Base-by-base conservation (phyloP, 2,888 invertebrate genomes). In the Phytoseiulus persimilis region DNA sequence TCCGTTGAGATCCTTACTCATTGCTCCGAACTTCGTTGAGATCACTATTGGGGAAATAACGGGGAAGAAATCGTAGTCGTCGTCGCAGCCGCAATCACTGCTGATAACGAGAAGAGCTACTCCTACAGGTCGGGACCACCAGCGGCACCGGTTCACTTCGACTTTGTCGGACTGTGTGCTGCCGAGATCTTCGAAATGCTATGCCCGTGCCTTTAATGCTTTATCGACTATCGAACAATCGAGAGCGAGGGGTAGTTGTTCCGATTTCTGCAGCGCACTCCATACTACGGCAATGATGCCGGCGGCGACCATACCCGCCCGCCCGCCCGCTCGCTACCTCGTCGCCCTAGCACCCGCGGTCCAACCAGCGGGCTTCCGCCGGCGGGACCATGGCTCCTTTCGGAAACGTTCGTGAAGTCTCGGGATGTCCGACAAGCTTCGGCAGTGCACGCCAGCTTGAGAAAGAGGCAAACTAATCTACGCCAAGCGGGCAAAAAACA, bases 211-310 rank as follows among this genome's bases (percentile, higher is more conserved):
- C 83, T 83, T 83, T 83, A 83, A 83, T 87, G 87, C 87, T 87
- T 87, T 87, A 33, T 87, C 33, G 87, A 87, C 87, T 87, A 87
- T 87, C 87, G 87, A 87, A 87, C 87, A 32, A 33, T 87, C 87
- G 87, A 45, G 65, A 65, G 65, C 14, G 65, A 65, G 65, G 65
- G 65, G 65, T 65, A 28, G 65, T 65, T 65, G 65, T 65, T 65
- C 65, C 65, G 18, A 65, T 65, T 65, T 23, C 65, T 65, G 11
- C 65, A 28, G 65, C 65, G 28, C 14, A 65, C 65, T 65, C 65
- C 18, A 65, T 65, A 65, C 65, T 65, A 65, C 28, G 18, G 11
- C 65, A 23, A 65, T 28, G 65, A 65, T 65, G 65, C 65, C 18
- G 65, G 65, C 65, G 65, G 28, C 65, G 1, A 28, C 65, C 18